Evolutionary conservation across 2,888 invertebrate species (phyloP).

Genomic region (Drosophila paucipuncta): DNA sequence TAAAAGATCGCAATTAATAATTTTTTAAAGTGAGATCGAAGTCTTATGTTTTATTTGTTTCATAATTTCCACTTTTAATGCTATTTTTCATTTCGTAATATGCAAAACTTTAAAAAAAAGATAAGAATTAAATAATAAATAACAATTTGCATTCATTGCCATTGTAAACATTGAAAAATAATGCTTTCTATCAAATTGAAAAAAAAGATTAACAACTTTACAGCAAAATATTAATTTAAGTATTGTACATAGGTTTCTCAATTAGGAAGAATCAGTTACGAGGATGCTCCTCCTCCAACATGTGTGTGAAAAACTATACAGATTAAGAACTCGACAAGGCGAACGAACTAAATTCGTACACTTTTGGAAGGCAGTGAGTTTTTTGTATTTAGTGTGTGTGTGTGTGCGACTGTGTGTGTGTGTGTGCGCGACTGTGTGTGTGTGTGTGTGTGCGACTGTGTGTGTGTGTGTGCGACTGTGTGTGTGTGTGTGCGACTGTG

Average conservation of each 20-base stretch:
- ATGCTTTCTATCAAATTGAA: constrained; percentile 62
- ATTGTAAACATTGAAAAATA: constrained; percentile 70
- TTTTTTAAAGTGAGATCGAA: constrained; percentile 70
- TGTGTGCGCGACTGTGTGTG: too few relatives aligned
- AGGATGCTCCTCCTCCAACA: constrained; percentile 33
- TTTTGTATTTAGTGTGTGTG: constrained; percentile 22
- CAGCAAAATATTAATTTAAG: constrained; percentile 69
- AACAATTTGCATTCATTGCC: constrained; percentile 76
- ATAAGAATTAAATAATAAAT: constrained; percentile 71
- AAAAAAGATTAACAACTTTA: constrained; percentile 66
- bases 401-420: constrained; percentile 2
- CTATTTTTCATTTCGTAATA: constrained; percentile 49
- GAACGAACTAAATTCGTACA: constrained; percentile 43
- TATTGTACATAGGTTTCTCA: constrained; percentile 73
- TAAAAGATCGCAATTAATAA: constrained; percentile 19
- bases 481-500: background rate
- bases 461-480: too few relatives aligned
- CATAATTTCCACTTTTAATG: constrained; percentile 65
- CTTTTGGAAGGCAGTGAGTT: constrained; percentile 74
- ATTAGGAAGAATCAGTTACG: constrained; percentile 68
- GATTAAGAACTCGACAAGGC: constrained; percentile 48
- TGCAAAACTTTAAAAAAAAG: constrained; percentile 65
- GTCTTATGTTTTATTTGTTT: constrained; percentile 66
- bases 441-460: too few relatives aligned
- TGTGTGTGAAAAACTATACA: constrained; percentile 39